Percentiles rank a stretch among this genome's conserved stretches.
These are phyloP conservation scores for Australoheros facetus DNA, from an alignment of 2,797 vertebrate genomes.

Conservation along the genomic window DNA sequence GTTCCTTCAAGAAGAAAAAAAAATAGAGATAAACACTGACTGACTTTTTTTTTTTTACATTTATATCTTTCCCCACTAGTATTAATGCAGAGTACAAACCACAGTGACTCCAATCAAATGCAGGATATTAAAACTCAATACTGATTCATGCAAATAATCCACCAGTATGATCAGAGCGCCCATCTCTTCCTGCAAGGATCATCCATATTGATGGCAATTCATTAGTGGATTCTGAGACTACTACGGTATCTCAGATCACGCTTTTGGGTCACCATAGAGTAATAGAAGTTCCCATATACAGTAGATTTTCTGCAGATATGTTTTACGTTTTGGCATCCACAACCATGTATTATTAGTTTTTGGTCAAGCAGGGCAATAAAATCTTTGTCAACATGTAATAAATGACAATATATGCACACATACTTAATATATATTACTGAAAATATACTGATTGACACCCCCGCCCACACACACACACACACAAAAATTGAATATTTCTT, in stretches of 20 bases:
- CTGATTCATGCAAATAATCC: background rate
- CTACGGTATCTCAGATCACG: background rate
- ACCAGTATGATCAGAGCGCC: background rate
- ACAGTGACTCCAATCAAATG: background rate
- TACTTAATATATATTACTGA: background rate
- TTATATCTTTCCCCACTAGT: background rate
- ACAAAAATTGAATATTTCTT: background rate
- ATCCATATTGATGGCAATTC: background rate
- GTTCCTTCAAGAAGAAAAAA: background rate
- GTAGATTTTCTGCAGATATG: background rate
- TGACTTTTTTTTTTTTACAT: background rate
- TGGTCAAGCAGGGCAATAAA: no score
- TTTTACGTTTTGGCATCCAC: background rate
- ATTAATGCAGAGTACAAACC: background rate
- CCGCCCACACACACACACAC: no score
- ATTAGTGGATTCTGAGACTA: background rate
- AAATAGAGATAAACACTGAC: background rate
- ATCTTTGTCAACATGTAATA: no score
- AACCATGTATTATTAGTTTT: background rate
- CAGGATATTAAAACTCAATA: background rate
- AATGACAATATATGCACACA: no score
- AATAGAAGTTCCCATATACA: background rate
- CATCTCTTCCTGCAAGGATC: background rate
- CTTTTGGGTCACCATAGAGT: background rate
- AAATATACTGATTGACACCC: background rate